phyloP scores from a whole-genome alignment of 2,888 invertebrate species.

The Drosophila silvestris region DNA sequence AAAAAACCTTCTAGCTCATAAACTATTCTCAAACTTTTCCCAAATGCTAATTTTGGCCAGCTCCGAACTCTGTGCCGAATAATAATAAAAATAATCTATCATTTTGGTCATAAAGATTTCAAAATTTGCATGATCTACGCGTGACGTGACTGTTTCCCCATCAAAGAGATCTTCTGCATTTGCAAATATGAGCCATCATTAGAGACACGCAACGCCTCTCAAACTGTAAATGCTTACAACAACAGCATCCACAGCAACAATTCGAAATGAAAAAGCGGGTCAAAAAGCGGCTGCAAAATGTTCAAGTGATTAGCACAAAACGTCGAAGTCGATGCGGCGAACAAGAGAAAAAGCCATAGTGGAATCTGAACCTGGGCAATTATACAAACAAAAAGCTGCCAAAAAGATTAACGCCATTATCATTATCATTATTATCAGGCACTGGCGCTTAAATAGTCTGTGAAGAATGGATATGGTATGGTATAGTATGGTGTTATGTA shows the following conservation, averaged over 20 bases:
- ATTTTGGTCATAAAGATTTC: slow-evolving; percentile 10
- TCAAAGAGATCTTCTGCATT: slow-evolving; percentile 44
- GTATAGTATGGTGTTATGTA: not conserved
- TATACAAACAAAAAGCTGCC: slow-evolving; percentile 72
- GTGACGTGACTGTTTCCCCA: slow-evolving; percentile 57
- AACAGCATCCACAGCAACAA: slow-evolving; percentile 38
- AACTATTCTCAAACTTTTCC: slow-evolving; percentile 1
- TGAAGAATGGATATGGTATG: slow-evolving; percentile 15
- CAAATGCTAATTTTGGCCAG: slow-evolving; percentile 10
- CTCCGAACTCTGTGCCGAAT: not conserved
- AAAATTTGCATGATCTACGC: slow-evolving; percentile 27
- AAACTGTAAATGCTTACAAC: slow-evolving; percentile 71
- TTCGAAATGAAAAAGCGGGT: slow-evolving; percentile 67
- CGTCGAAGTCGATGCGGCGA: slow-evolving; percentile 8
- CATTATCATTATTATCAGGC: slow-evolving; percentile 33
- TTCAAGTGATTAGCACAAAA: slow-evolving; percentile 66
- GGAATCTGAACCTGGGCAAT: slow-evolving; percentile 51
- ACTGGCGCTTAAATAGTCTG: slow-evolving; percentile 38
- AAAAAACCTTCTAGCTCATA: not conserved
- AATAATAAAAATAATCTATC: slow-evolving; percentile 27
- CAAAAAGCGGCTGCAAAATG: slow-evolving; percentile 68
- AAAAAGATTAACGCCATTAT: slow-evolving; percentile 70
- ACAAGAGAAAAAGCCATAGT: not conserved
- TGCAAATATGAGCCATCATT: slow-evolving; percentile 67
- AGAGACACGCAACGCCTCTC: slow-evolving; percentile 68